phyloP scores from a whole-genome alignment of 2,888 invertebrate species.

The Pemphredon lugubris region DNA sequence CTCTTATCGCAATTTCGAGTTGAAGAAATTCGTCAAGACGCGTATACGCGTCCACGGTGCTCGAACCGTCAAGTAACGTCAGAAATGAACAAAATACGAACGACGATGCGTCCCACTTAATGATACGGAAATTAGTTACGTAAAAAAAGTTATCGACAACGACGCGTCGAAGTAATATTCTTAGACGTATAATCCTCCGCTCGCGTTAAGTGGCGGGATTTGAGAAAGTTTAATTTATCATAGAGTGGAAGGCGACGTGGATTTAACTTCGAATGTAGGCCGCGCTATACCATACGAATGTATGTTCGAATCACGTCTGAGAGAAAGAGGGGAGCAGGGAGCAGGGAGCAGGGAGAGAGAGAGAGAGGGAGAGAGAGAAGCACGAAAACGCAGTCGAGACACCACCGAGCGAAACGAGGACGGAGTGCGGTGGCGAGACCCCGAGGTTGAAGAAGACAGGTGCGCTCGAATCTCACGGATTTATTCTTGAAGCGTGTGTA shows the following conservation, averaged over 20 bases:
- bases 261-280: slow-evolving; percentile 62
- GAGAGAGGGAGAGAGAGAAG: too few relatives aligned
- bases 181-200: slow-evolving; percentile 12
- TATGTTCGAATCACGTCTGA: slow-evolving; percentile 33
- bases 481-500: slow-evolving; percentile 39
- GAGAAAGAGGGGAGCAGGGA: too few relatives aligned
- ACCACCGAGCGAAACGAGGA: slow-evolving; percentile 14
- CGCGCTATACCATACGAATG: slow-evolving; percentile 47
- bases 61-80: too few relatives aligned
- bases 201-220: slow-evolving; percentile 20
- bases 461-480: slow-evolving; percentile 38
- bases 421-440: background rate
- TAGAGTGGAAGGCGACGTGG: slow-evolving; percentile 49
- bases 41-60: too few relatives aligned
- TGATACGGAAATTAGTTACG: too few relatives aligned
- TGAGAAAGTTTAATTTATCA: slow-evolving; percentile 46
- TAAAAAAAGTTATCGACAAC: too few relatives aligned
- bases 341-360: too few relatives aligned
- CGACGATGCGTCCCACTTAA: too few relatives aligned
- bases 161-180: background rate
- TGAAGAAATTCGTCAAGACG: too few relatives aligned
- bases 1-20: too few relatives aligned
- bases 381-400: slow-evolving; percentile 13
- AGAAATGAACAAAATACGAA: too few relatives aligned
- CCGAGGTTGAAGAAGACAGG: slow-evolving; percentile 40